These are phyloP conservation scores for Neodontobutis hainanensis DNA, from an alignment of 2,113 vertebrate species.

Conservation along the genomic window DNA sequence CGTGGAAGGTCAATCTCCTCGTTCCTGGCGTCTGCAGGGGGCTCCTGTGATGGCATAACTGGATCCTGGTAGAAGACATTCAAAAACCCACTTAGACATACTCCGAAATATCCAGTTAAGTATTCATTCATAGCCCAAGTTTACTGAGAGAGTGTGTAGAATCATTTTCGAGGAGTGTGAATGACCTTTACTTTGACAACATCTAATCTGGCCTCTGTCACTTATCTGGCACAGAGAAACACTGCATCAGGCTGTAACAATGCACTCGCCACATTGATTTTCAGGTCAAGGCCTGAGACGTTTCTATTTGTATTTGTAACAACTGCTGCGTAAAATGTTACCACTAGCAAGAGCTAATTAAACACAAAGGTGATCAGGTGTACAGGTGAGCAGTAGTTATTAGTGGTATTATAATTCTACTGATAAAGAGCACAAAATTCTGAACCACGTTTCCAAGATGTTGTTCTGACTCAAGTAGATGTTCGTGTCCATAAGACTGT, in stretches of 20 bases:
- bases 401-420: too few species aligned
- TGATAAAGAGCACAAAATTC: too few species aligned
- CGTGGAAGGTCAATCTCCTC: constrained; percentile 86
- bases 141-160: background rate
- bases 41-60: constrained; percentile 98
- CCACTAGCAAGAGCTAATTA: too few species aligned
- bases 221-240: constrained; percentile 16
- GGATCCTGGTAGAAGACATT: constrained; percentile 84
- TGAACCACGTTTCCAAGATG: too few species aligned
- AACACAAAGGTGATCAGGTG: too few species aligned
- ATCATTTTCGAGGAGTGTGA: constrained; percentile 2
- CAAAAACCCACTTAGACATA: constrained; percentile 18
- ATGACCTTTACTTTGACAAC: background rate
- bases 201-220: constrained; percentile 15
- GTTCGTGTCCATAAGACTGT: too few species aligned
- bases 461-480: too few species aligned
- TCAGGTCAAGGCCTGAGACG: constrained; percentile 9
- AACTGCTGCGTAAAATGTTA: too few species aligned
- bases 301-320: too few species aligned
- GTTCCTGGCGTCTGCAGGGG: constrained; percentile 85
- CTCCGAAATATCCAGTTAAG: constrained; percentile 6
- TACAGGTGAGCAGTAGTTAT: too few species aligned
- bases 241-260: background rate
- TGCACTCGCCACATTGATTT: constrained; percentile 39
- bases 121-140: constrained; percentile 1